Base-by-base conservation (phyloP, 2,113 vertebrate genomes). In the Microcebus tavaratra region DNA sequence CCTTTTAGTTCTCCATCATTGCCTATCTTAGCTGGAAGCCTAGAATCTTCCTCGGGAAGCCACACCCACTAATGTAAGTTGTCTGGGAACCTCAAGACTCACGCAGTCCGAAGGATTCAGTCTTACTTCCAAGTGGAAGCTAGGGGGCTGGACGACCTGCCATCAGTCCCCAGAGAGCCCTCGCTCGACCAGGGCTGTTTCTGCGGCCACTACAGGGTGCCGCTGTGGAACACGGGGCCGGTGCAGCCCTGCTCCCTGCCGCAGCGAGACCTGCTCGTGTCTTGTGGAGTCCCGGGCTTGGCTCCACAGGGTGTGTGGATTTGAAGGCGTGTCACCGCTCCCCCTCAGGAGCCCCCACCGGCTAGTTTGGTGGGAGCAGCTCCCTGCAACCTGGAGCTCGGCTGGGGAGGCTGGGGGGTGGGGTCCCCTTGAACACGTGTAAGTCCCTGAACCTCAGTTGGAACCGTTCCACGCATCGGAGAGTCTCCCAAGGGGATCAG, bases 181-280 rank as follows among this genome's bases (percentile, higher is more conserved):
- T 1, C 0, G 1, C 0, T 2, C 25, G 21, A 34, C 68, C 1
- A 0, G 8, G 1, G 25, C 8, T 34, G 42, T 59, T 50, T 20
- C 61, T 39, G 0, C 6, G 0, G 14, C 18, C 0, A 21, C 42
- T 63, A 34, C 48, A 3, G 0, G 3, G 36, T 9, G 34, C 42
- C 15, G 9, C 55, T 61, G 23, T 21, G 1, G 39, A 42, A n/a
- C 55, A 0, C 12, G 0, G 14, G 39, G 11, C 25, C 10, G 0
- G 68, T 25, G 10, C n/a, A 1, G 0, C 75, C 68, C n/a, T 0
- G 83, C 59, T 82, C 29, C 59, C 42, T 1, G 36, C 31, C 67
- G 1, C 13, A 18, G 20, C 7, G 15, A 8, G 29, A 29, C 8
- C 79, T 5, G 13, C 48, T 45, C 6, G 2, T 13, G 90, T 5